phyloP scores from a whole-genome alignment of 2,888 invertebrate species.

The Epistrophe grossulariae region DNA sequence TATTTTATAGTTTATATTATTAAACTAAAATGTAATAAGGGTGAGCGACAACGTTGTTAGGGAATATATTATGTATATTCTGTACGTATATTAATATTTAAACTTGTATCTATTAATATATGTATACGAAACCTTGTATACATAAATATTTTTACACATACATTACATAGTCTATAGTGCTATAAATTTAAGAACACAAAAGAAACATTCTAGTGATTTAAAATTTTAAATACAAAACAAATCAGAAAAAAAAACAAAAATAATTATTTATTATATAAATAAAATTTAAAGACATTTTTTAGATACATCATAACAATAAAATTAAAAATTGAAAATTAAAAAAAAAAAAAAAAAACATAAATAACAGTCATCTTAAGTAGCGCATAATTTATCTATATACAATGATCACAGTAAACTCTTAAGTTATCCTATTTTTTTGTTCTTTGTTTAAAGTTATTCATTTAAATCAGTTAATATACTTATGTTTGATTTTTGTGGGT shows the following conservation, averaged over 20 bases:
- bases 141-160: slow-evolving; percentile 71
- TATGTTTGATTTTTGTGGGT: not conserved
- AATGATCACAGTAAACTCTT: slow-evolving; percentile 1
- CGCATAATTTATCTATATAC: slow-evolving; percentile 16
- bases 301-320: slow-evolving; percentile 57
- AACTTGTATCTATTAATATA: slow-evolving; percentile 43
- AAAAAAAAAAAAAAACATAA: no score
- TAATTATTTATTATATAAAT: slow-evolving; percentile 74
- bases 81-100: slow-evolving; percentile 53
- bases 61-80: slow-evolving; percentile 72
- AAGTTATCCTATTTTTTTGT: not conserved
- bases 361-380: slow-evolving; percentile 28
- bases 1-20: slow-evolving; percentile 61
- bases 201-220: slow-evolving; percentile 68
- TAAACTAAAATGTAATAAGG: slow-evolving; percentile 34
- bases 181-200: slow-evolving; percentile 60
- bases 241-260: slow-evolving; percentile 46
- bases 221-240: slow-evolving; percentile 57
- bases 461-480: not conserved
- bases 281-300: slow-evolving; percentile 63
- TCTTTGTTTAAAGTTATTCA: not conserved
- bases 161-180: slow-evolving; percentile 58
- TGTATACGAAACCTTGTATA: slow-evolving; percentile 55
- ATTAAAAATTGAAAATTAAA: not conserved
- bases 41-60: slow-evolving; percentile 65